Evolutionary conservation across 2,797 vertebrate species (phyloP), one percentile per base, ranked within the genome.

Genomic region (Myotis pilosus): DNA sequence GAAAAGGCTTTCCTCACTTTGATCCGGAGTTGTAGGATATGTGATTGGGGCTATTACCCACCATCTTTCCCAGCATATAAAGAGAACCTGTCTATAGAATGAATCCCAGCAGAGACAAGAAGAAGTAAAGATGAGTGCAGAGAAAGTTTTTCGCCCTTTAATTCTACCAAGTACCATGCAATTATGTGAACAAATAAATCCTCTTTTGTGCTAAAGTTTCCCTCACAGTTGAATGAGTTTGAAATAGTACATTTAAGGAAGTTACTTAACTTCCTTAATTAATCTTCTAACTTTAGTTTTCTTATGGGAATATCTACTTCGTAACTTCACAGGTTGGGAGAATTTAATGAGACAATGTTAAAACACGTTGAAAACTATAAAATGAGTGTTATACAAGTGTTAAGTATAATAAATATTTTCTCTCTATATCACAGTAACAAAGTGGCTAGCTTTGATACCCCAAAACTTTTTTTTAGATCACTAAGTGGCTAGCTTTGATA

Each of bases 291-390:
- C 23, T 84, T 93, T n/a, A 78, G n/a, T 85, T 94, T 95, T 38
- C 19, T 89, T 57, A n/a, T 72, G 36, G 23, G 28, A 88, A 80
- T 94, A 95, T 75, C 60, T 93, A 87, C 51, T 79, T 38, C 33
- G 1, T 94, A 38, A 69, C 15, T n/a, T 91, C 33, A 41, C 13
- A 93, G 38, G 62, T 71, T 85, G 62, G 25, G 25, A 89, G 33
- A 30, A 95, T 82, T 84, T 95, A 89, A 80, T 95, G 36, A 85
- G 33, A 89, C 25, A 82, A 49, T 68, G 23, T 91, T 94, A 78
- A 92, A 93, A 91, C 12, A 69, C 23, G 41, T 11, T 47, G 62
- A 85, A 96, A 89, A 84, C 15, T 30, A 9, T 83, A 95, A 87
- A 64, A 55, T 55, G 7, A 55, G 38, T 8, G 57, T 88, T 94